Evolutionary conservation across 2,797 vertebrate species (phyloP), one percentile per base, ranked within the genome.

Genomic region (Amniataba percoides): DNA sequence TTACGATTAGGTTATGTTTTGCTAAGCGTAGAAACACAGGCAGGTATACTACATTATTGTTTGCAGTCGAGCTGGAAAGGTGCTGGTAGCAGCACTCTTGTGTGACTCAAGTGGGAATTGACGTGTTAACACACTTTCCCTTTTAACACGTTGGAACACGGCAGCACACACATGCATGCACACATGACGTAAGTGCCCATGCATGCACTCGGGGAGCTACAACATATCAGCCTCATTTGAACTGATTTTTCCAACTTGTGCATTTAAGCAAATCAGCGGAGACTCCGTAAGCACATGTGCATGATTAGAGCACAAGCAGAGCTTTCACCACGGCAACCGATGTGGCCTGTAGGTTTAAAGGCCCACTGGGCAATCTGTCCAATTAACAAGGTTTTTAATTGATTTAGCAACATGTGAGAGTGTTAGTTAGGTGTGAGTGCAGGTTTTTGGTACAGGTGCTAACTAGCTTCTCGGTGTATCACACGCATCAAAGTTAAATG

Each of bases 361-460:
- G 81, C 78, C 85, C 76, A 73, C 63, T 6, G 58, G 73, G 79
- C 76, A 88, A 78, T 85, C 77, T 71, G 80, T 77, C 89, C 88
- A 93, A 94, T 94, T 93, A 94, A 81, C 89, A 89, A 82, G 77
- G 69, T 85, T 91, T 92, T 85, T 90, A 86, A 92, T 92, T 92
- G 81, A 90, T 90, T 91, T 87, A 81, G 77, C 87, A 68, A 80
- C 62, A 55, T 69, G 78, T 42, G 64, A 81, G 68, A n/a, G 90
- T 92, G 93, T 92, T 84, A 89, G 83, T 80, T 71, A 83, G 88
- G 91, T 93, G 94, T 66, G 84, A 91, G 73, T 78, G 72, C 80
- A 81, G 84, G 65, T 74, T 85, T 85, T 5, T 65, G 16, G 65
- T 68, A 36, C 71, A 88, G 82, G 92, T 87, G 93, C 83, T 93